Conservation (phyloP, 1,140 invertebrate genomes). For the Drosophila trapezifrons region DNA sequence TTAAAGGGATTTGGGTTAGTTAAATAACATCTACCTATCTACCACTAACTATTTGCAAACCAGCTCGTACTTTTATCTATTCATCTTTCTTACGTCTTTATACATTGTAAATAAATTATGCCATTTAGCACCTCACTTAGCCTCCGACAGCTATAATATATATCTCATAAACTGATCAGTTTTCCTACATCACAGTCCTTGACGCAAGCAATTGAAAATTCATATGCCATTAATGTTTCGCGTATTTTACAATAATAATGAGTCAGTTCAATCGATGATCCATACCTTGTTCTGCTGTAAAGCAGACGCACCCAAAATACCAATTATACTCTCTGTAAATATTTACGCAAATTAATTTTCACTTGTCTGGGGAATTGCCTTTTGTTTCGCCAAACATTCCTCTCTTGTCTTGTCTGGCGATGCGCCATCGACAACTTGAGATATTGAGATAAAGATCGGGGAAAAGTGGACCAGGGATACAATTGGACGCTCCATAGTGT, state of each 20-base stretch:
- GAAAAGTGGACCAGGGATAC: slow-evolving; percentile 58
- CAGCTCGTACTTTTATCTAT: not conserved
- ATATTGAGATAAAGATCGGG: slow-evolving; percentile 44
- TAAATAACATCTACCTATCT: too few species aligned
- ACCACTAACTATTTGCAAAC: not conserved
- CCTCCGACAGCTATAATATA: not conserved
- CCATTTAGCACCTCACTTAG: not conserved
- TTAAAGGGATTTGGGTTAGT: too few species aligned
- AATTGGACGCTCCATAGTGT: slow-evolving; percentile 37
- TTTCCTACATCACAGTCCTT: slow-evolving; percentile 13
- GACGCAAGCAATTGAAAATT: slow-evolving; percentile 44
- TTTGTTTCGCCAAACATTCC: slow-evolving; percentile 46
- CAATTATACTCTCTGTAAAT: slow-evolving; percentile 66
- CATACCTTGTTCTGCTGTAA: slow-evolving; percentile 37
- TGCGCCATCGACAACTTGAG: slow-evolving; percentile 3
- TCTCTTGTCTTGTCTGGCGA: slow-evolving; percentile 12
- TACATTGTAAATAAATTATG: not conserved
- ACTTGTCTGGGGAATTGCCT: slow-evolving; percentile 43
- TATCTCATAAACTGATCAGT: slow-evolving; percentile 1
- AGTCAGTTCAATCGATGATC: slow-evolving; percentile 43
- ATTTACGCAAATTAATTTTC: slow-evolving; percentile 71
- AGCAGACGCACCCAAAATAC: slow-evolving; percentile 61
- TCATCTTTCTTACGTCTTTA: not conserved
- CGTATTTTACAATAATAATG: slow-evolving; percentile 20
- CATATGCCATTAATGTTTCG: slow-evolving; percentile 6